Evolutionary conservation across 2,888 invertebrate genomes (phyloP).

Genomic region (Tetranychus truncatus): DNA sequence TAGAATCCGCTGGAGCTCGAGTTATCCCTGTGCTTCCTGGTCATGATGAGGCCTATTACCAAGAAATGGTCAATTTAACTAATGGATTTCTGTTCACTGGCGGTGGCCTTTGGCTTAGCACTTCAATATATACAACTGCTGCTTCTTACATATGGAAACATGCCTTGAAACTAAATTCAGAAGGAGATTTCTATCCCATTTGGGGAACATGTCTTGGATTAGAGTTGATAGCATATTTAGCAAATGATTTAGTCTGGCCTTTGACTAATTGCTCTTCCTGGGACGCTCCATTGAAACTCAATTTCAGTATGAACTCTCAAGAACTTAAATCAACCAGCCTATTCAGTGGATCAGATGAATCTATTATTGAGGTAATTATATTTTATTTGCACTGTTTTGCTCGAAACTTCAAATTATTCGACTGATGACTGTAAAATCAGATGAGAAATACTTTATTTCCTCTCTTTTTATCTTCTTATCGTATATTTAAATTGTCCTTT

Average conservation of each 20-base stretch:
- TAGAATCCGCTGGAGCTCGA: conserved; percentile 70
- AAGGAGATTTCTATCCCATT: conserved; percentile 58
- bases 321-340: background rate
- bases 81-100: conserved; percentile 22
- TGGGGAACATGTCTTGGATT: conserved; percentile 79
- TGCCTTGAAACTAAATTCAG: conserved; percentile 41
- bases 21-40: conserved; percentile 37
- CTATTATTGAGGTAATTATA: background rate
- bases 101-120: conserved; percentile 11
- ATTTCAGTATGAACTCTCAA: conserved; percentile 30
- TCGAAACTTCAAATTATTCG: background rate
- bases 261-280: conserved; percentile 28
- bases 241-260: conserved; percentile 12
- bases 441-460: no score
- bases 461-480: no score
- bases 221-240: conserved; percentile 45
- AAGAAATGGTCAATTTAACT: conserved; percentile 45
- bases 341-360: background rate
- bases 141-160: conserved; percentile 29
- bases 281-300: conserved; percentile 30
- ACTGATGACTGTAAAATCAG: no score
- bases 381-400: no score
- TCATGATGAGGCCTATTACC: conserved; percentile 19
- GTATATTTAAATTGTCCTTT: no score
- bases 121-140: conserved; percentile 26